Evolutionary conservation across 2,888 invertebrate genomes (phyloP).

Genomic region (Amaurobius ferox): DNA sequence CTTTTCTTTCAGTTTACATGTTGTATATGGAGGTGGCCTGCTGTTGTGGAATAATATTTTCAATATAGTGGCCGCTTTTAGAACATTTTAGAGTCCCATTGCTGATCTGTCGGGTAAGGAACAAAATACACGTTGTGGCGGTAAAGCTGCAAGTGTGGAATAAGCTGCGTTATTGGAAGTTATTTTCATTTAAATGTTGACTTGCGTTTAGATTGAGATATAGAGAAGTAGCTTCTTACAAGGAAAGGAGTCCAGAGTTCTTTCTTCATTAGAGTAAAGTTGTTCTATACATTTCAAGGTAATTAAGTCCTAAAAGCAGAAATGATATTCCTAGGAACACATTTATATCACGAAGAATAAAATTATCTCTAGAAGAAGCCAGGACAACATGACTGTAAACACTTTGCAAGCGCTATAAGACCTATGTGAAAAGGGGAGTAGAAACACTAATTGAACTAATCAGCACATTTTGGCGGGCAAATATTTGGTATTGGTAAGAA

Average conservation of each 20-base stretch:
- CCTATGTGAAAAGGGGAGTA: background rate
- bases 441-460: constrained; percentile 6
- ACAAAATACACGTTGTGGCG: constrained; percentile 40
- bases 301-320: constrained; percentile 10
- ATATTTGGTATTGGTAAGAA: background rate
- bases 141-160: constrained; percentile 43
- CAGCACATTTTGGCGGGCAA: background rate
- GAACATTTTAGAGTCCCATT: constrained; percentile 34
- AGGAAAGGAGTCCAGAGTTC: constrained; percentile 27
- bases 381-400: constrained; percentile 25
- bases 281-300: background rate
- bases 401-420: background rate
- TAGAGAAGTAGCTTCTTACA: background rate
- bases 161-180: constrained; percentile 58
- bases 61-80: background rate
- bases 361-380: constrained; percentile 33
- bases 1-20: background rate
- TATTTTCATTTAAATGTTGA: constrained; percentile 28
- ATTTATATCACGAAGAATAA: constrained; percentile 43
- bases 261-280: constrained; percentile 9
- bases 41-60: background rate
- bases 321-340: constrained; percentile 4
- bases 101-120: constrained; percentile 62
- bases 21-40: background rate
- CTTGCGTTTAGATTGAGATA: constrained; percentile 21